These are phyloP conservation scores for Spongilla lacustris DNA, from an alignment of 37 sponge, comb jelly and placozoan genomes.

Conservation along the genomic window DNA sequence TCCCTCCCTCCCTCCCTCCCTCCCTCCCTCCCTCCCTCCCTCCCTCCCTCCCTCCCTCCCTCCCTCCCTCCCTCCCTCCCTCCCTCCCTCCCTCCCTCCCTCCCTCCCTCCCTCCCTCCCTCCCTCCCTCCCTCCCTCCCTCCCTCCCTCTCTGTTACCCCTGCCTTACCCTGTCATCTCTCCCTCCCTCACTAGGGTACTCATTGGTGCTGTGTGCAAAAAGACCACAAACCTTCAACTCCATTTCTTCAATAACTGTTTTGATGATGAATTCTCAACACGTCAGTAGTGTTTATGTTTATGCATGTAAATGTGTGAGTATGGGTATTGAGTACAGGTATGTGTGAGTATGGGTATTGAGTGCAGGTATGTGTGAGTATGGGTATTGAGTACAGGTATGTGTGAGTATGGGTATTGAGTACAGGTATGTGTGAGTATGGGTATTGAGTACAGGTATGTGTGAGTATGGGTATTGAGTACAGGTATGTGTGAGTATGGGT, in stretches of 20 bases:
- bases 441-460: neutral
- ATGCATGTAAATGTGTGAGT: neutral
- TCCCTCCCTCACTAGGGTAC: conserved; percentile 12
- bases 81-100: too few species aligned
- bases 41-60: too few species aligned
- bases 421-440: neutral
- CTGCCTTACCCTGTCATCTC: neutral
- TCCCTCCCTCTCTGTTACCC: too few species aligned
- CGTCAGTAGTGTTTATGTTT: neutral
- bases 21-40: too few species aligned
- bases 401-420: neutral
- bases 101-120: too few species aligned
- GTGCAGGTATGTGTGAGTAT: neutral
- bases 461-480: neutral
- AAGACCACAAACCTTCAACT: conserved; percentile 22
- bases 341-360: neutral
- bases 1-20: too few species aligned
- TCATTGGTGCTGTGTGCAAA: conserved; percentile 58
- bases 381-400: neutral
- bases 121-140: too few species aligned
- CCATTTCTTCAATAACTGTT: conserved; percentile 67
- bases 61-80: too few species aligned
- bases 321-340: neutral
- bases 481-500: neutral
- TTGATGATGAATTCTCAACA: conserved; percentile 43